Evolutionary conservation across 2,113 vertebrate genomes (phyloP), one percentile per base, ranked within the genome.

Genomic region (Pelodiscus sinensis): DNA sequence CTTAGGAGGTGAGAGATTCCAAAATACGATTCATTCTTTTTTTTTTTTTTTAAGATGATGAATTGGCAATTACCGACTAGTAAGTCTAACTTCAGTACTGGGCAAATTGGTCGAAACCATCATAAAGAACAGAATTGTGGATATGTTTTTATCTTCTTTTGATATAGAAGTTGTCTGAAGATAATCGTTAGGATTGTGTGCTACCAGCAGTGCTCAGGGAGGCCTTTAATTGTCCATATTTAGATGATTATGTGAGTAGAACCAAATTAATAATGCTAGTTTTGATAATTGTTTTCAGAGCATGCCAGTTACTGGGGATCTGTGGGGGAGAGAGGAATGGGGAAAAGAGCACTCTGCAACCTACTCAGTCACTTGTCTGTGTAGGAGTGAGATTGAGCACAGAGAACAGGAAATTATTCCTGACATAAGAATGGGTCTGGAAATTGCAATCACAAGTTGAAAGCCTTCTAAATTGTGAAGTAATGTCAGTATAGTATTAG

Each of bases 401-500:
- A 71, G 71, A 90, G 50, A 55, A 62, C 56, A 79, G 57, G 77
- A 89, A 90, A 81, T 87, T 25, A 27, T 82, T 92, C 51, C 18
- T 91, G 38, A 29, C 85, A 86, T 87, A 82, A 84, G 44, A 90
- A 79, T 27, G 55, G 91, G 73, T 79, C 81, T 83, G 84, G 84
- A 95, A 88, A 91, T 73, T 31, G 57, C 82, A 87, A 80, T 82
- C 29, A 55, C 35, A 22, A 52, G 12, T 56, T 82, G 80, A 90
- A 85, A 85, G 88, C 15, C 78, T 80, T 92, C 19, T 55, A 62
- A 57, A 82, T 27, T 18, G 50, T 44, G 50, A 71, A 87, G 78
- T 44, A 79, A 22, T 65, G n/a, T 85, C 58, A 65, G 2, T 55
- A 8, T 44, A 27, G 25, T 1, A 31, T 52, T 85, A 87, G 83